Percentiles rank a stretch among this genome's conserved stretches.
Conservation (phyloP, 1,140 invertebrate genomes). For the Papilio aristodemus region DNA sequence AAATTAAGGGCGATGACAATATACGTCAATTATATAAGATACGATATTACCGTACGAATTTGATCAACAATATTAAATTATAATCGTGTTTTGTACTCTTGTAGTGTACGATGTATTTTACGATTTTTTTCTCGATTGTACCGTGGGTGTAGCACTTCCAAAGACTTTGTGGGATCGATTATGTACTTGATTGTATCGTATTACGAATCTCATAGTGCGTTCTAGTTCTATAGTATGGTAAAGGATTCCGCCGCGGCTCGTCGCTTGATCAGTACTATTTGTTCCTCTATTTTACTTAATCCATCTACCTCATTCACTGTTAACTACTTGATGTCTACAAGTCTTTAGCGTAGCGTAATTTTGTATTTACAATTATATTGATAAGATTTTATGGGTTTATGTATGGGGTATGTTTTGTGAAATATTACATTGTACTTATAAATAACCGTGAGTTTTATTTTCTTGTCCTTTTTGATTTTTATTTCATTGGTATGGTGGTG, state of each 20-base stretch:
- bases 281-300: constrained; percentile 50
- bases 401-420: constrained; percentile 78
- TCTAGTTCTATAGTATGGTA: constrained; percentile 29
- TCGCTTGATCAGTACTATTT: constrained; percentile 42
- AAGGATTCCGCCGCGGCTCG: constrained; percentile 51
- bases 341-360: constrained; percentile 72
- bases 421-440: constrained; percentile 80
- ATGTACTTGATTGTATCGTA: constrained; percentile 52
- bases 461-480: constrained; percentile 7
- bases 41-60: constrained; percentile 49
- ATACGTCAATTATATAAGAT: constrained; percentile 67
- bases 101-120: neutral
- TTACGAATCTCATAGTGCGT: constrained; percentile 59
- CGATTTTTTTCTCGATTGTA: neutral
- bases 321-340: constrained; percentile 61
- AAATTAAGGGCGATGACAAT: constrained; percentile 63
- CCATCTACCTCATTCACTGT: constrained; percentile 73
- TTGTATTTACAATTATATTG: constrained; percentile 74
- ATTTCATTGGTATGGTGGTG: constrained; percentile 40
- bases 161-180: constrained; percentile 37
- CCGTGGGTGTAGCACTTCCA: constrained; percentile 15
- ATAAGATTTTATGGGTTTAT: constrained; percentile 75
- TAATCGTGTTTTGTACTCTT: constrained; percentile 31
- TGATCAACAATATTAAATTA: constrained; percentile 25
- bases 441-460: constrained; percentile 74